These are phyloP conservation scores for Casuarius casuarius DNA, from an alignment of 2,113 vertebrate species.

Conservation along the genomic window DNA sequence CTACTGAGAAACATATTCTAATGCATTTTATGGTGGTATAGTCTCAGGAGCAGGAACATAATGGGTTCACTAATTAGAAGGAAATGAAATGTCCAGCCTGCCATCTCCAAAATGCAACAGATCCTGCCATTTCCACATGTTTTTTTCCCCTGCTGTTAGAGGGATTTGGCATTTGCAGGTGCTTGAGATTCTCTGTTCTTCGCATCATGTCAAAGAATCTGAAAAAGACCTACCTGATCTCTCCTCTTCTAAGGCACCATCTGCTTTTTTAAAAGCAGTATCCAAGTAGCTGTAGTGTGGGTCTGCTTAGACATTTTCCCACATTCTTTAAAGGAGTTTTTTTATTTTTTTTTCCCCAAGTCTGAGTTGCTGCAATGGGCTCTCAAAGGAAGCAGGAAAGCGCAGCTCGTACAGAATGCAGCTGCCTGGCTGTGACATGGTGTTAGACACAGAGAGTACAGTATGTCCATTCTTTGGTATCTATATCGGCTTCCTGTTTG, in stretches of 20 bases:
- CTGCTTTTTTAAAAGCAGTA: background rate
- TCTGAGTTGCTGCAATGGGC: background rate
- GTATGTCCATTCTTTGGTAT: background rate
- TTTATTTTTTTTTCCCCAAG: rapidly evolving
- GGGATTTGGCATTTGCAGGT: constrained; percentile 9
- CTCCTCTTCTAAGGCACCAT: background rate
- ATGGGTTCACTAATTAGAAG: constrained; percentile 31
- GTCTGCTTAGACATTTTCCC: background rate
- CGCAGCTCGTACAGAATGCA: background rate
- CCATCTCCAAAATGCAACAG: background rate
- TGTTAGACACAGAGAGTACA: background rate
- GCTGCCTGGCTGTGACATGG: background rate
- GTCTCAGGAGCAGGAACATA: background rate
- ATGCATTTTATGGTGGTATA: background rate
- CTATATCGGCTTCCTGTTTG: constrained; percentile 26
- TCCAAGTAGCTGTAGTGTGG: background rate
- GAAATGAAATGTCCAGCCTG: constrained; percentile 10
- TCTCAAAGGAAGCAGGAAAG: background rate
- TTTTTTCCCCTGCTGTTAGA: background rate
- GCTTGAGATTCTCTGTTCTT: background rate
- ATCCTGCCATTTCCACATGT: background rate
- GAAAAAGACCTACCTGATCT: background rate
- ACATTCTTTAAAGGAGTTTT: background rate
- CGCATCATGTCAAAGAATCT: background rate
- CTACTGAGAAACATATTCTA: background rate